phyloP scores from a whole-genome alignment of 1,140 invertebrate genomes.

The Drosophila repleta region DNA sequence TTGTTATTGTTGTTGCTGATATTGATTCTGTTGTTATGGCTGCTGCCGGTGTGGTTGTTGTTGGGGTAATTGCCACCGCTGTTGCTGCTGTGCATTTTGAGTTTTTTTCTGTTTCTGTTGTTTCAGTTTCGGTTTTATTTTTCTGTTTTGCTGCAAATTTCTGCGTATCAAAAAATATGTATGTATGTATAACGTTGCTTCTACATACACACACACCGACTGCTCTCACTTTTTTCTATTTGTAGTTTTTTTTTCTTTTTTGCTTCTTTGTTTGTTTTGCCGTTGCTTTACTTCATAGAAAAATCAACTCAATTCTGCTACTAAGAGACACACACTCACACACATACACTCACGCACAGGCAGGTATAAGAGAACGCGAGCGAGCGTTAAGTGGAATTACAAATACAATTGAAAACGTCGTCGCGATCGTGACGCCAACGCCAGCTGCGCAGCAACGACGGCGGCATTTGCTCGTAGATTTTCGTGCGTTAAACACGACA shows the following conservation, averaged over 20 bases:
- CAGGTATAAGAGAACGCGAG: slow-evolving; percentile 3
- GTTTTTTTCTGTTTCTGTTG: slow-evolving; percentile 22
- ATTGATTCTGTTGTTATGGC: slow-evolving; percentile 31
- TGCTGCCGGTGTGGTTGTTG: slow-evolving; percentile 25
- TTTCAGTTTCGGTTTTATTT: not conserved
- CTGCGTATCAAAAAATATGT: slow-evolving; percentile 10
- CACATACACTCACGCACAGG: slow-evolving; percentile 8
- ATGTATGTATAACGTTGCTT: slow-evolving; percentile 5
- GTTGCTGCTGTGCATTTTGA: slow-evolving; percentile 47
- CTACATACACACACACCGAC: not conserved
- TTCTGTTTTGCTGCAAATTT: slow-evolving; percentile 12
- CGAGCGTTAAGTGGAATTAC: slow-evolving; percentile 12
- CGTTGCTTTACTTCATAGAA: slow-evolving; percentile 2
- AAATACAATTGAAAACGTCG: slow-evolving; percentile 33
- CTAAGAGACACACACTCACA: slow-evolving; percentile 8
- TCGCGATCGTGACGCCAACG: slow-evolving; percentile 34
- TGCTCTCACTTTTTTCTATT: slow-evolving; percentile 22
- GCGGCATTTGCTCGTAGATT: not conserved
- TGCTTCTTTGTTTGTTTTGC: slow-evolving; percentile 2
- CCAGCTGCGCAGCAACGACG: slow-evolving; percentile 8
- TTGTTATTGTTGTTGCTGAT: slow-evolving; percentile 22
- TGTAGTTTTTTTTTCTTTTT: slow-evolving; percentile 16
- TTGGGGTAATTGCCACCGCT: slow-evolving; percentile 34
- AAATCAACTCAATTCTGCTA: slow-evolving; percentile 11
- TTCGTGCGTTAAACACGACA: slow-evolving; percentile 5